Percentiles rank a stretch among this genome's conserved stretches.
phyloP scores from a whole-genome alignment of 2,797 vertebrate genomes.

The Enteromius trimaculatus region DNA sequence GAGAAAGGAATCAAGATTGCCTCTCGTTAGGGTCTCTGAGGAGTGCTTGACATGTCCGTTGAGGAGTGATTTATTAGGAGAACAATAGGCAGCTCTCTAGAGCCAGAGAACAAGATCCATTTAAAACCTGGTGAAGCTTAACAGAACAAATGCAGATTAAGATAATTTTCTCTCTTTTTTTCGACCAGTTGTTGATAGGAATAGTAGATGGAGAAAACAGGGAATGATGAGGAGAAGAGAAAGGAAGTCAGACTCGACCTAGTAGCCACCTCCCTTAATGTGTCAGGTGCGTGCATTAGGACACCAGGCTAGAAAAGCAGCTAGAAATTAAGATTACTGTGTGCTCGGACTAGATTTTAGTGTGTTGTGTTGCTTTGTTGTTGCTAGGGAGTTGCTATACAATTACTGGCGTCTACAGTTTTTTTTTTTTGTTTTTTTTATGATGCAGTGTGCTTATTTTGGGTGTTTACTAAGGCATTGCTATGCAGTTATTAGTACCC shows the following conservation, averaged over 20 bases:
- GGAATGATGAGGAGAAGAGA: neutral
- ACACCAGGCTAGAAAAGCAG: neutral
- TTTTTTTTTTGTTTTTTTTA: neutral
- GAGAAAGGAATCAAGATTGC: slow-evolving; percentile 2
- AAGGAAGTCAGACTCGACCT: neutral
- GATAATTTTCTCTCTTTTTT: neutral
- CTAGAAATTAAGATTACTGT: neutral
- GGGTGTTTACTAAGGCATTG: neutral
- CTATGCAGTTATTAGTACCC: neutral
- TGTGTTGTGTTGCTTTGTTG: neutral
- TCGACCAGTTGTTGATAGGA: neutral
- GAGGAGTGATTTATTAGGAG: slow-evolving; percentile 38
- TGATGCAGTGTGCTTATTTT: neutral
- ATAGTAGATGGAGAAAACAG: neutral
- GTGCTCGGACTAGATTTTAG: neutral
- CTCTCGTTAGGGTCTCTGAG: slow-evolving; percentile 26
- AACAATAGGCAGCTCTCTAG: neutral
- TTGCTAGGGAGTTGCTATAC: neutral
- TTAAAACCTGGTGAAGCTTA: slow-evolving; percentile 1
- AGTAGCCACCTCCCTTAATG: neutral
- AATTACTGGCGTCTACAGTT: neutral
- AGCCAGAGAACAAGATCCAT: neutral
- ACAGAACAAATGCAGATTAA: neutral
- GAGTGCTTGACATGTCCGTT: slow-evolving; percentile 20
- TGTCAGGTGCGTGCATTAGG: neutral